Conservation (phyloP, 2,888 invertebrate genomes). For the Hypomecis atomaria region DNA sequence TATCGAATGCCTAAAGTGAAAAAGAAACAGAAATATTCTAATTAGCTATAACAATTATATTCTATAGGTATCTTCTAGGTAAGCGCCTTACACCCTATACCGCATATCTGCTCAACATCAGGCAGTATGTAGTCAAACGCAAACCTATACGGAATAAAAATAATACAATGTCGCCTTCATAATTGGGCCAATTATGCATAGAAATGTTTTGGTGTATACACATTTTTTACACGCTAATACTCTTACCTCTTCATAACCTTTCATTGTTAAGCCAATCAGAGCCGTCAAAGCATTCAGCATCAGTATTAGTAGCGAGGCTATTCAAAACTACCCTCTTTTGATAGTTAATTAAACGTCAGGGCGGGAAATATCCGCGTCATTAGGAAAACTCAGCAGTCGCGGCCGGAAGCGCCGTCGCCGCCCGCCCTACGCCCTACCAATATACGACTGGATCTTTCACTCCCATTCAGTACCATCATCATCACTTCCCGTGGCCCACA, state of each 20-base stretch:
- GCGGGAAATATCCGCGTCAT: slow-evolving; percentile 78
- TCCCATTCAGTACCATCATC: neutral
- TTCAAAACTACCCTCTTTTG: slow-evolving; percentile 64
- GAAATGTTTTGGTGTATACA: too few species aligned
- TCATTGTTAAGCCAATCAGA: slow-evolving; percentile 9
- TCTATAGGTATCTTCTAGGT: too few species aligned
- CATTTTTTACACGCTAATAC: too few species aligned
- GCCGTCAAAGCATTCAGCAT: slow-evolving; percentile 43
- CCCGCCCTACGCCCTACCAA: slow-evolving; percentile 38
- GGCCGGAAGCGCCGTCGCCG: slow-evolving; percentile 68
- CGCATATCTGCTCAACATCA: too few species aligned
- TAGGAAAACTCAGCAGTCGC: slow-evolving; percentile 70
- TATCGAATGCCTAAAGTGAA: too few species aligned
- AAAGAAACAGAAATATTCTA: too few species aligned
- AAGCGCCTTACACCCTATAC: too few species aligned
- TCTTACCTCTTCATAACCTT: neutral
- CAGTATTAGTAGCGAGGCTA: slow-evolving; percentile 55
- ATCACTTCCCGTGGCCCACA: neutral
- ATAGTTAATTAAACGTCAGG: slow-evolving; percentile 80
- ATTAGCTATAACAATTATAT: too few species aligned
- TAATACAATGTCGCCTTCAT: too few species aligned
- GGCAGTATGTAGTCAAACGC: too few species aligned
- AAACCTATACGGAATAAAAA: too few species aligned
- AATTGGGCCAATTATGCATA: too few species aligned
- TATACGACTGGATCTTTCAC: neutral